These are phyloP conservation scores for Varecia variegata DNA, from an alignment of 2,797 vertebrate species.

Conservation along the genomic window DNA sequence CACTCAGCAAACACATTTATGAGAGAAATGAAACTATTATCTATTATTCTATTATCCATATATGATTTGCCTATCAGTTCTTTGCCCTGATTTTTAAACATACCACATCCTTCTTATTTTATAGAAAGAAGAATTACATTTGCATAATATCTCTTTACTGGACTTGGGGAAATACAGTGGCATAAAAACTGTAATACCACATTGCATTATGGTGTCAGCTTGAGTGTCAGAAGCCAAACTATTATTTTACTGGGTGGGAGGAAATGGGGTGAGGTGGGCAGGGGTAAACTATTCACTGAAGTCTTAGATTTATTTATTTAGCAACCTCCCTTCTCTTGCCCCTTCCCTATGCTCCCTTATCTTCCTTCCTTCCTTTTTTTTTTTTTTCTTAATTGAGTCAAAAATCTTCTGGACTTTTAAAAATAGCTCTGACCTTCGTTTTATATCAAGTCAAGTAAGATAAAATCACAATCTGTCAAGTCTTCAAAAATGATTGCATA, in stretches of 20 bases:
- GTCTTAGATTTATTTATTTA: not conserved
- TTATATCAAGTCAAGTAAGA: conserved; percentile 44
- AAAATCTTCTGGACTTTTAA: conserved; percentile 38
- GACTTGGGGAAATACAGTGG: not conserved
- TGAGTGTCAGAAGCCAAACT: not conserved
- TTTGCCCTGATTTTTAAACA: not conserved
- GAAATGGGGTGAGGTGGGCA: not conserved
- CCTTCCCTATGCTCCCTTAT: not conserved
- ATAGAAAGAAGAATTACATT: not conserved
- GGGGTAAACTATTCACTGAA: not conserved
- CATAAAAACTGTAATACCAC: not conserved
- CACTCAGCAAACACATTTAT: not conserved
- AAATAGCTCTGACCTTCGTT: conserved; percentile 37
- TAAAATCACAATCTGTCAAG: conserved; percentile 38
- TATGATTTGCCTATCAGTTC: not conserved
- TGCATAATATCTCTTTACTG: not conserved
- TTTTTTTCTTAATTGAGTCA: not conserved
- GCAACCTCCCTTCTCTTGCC: not conserved
- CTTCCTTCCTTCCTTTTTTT: not conserved
- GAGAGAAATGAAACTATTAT: conserved; percentile 1
- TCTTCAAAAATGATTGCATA: conserved; percentile 14
- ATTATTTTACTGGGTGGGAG: not conserved
- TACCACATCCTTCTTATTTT: not conserved
- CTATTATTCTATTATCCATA: not conserved
- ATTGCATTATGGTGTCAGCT: not conserved